These are phyloP conservation scores for Synanthedon andrenaeformis DNA, from an alignment of 2,888 invertebrate genomes.

Conservation along the genomic window DNA sequence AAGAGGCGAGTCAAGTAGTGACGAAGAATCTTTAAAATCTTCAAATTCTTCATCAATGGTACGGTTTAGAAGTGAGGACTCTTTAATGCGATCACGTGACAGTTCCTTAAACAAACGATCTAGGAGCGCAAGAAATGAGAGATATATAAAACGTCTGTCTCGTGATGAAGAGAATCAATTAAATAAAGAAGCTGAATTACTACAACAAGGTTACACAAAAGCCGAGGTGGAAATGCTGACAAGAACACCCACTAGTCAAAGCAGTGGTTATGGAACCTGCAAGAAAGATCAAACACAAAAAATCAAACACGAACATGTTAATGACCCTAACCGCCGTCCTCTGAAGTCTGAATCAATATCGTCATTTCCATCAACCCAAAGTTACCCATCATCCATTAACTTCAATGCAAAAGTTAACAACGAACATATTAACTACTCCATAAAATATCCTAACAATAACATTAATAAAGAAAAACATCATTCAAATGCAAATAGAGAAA, in stretches of 20 bases:
- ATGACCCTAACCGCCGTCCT: conserved; percentile 42
- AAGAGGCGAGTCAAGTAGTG: conserved; percentile 76
- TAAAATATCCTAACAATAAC: conserved; percentile 49
- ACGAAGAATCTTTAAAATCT: conserved; percentile 78
- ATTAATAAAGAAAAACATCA: conserved; percentile 46
- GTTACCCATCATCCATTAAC: conserved; percentile 65
- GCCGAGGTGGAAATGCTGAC: conserved; percentile 67
- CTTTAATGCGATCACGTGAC: conserved; percentile 71
- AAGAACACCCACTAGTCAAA: conserved; percentile 65
- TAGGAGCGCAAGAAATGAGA: conserved; percentile 81
- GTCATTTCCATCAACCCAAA: conserved; percentile 65
- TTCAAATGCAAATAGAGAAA: conserved; percentile 46
- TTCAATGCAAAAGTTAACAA: conserved; percentile 69
- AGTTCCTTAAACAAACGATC: conserved; percentile 74
- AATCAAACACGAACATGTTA: conserved; percentile 42
- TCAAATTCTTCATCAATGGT: conserved; percentile 74
- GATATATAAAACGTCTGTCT: conserved; percentile 81
- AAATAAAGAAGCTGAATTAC: conserved; percentile 65
- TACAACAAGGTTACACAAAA: conserved; percentile 63
- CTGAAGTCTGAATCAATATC: conserved; percentile 64
- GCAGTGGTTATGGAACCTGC: conserved; percentile 61
- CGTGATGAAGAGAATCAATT: conserved; percentile 75
- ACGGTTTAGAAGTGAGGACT: conserved; percentile 77
- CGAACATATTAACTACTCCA: conserved; percentile 65
- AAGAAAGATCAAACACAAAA: conserved; percentile 62